Percentiles rank a stretch among this genome's conserved stretches.
Conservation (phyloP, 1,140 invertebrate genomes). For the Solenopsis invicta region DNA sequence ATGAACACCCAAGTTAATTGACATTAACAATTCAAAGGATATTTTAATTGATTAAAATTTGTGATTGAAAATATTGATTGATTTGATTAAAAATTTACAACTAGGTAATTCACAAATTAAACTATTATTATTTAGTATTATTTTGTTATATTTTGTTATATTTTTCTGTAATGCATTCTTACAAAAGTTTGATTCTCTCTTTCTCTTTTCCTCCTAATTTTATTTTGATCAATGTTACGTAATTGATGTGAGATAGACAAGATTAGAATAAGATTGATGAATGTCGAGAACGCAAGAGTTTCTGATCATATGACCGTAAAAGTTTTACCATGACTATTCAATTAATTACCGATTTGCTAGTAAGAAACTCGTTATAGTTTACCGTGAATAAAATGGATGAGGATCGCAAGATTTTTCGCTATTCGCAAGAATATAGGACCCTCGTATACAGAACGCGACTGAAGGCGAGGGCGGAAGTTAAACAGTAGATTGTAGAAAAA, state of each 20-base stretch:
- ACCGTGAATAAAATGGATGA: not conserved
- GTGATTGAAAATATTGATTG: not conserved
- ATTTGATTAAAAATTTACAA: not conserved
- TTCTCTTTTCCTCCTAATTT: not conserved
- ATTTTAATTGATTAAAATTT: too few species aligned
- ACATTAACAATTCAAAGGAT: not conserved
- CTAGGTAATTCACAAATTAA: not conserved
- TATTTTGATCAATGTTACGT: not conserved
- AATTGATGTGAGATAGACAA: not conserved
- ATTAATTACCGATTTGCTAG: constrained; percentile 8
- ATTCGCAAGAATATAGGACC: constrained; percentile 22
- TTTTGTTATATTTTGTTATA: not conserved
- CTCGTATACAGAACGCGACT: constrained; percentile 7
- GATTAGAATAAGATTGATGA: constrained; percentile 27
- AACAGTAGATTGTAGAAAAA: constrained; percentile 27
- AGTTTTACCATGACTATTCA: constrained; percentile 1
- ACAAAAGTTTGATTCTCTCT: not conserved
- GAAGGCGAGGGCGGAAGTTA: constrained; percentile 18
- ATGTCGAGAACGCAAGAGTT: not conserved
- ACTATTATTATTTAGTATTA: not conserved
- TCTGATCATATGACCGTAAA: not conserved
- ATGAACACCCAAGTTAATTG: not conserved
- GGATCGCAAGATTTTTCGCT: constrained; percentile 11
- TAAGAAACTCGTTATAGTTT: not conserved
- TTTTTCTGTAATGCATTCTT: not conserved